Evolutionary conservation across 2,797 vertebrate genomes (phyloP), one percentile per base, ranked within the genome.

Genomic region (Threskiornis aethiopicus): DNA sequence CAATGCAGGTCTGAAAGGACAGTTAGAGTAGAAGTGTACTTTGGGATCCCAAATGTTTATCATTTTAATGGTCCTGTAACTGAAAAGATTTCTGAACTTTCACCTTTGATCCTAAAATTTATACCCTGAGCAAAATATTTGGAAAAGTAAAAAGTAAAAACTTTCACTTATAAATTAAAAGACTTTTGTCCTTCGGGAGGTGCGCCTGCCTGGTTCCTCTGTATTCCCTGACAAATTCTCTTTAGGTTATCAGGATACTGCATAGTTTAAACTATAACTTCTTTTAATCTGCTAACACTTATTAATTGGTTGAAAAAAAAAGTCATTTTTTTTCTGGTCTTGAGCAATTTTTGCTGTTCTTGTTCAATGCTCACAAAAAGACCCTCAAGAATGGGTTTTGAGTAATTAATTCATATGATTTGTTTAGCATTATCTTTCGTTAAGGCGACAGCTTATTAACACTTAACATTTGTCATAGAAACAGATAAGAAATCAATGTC

Each of bases 1-100:
- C 97, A 97, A 79, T 96, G 94, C 84, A 54, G 92, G 79, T 73
- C 89, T 97, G 95, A 97, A 97, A 97, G 76, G 94, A 95, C 77
- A 95, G 94, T 98, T 96, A 95, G 94, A 93, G 94, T 95, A 95
- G 73, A 97, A 97, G 87, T 87, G 37, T 97, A 92, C 94, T 97
- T 96, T 83, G 70, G 66, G 93, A 96, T 97, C 79, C 85, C 97
- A 96, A 96, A 94, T 95, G 87, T 89, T 97, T 95, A 95, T 98
- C 71, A 96, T 97, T 98, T 97, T 97, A 96, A 96, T 94, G 76
- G 89, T 95, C 96, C 90, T 90, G 65, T 96, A 94, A 79, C 64
- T 86, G 69, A 80, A 93, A 96, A 96, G 67, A 95, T 90, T 96
- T 93, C 84, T 91, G 54, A 85, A 58, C 89, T 87, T 91, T 87